Percentiles rank a stretch among this genome's conserved stretches.
Conservation (phyloP, 2,113 vertebrate species). For the Carassius gibelio region DNA sequence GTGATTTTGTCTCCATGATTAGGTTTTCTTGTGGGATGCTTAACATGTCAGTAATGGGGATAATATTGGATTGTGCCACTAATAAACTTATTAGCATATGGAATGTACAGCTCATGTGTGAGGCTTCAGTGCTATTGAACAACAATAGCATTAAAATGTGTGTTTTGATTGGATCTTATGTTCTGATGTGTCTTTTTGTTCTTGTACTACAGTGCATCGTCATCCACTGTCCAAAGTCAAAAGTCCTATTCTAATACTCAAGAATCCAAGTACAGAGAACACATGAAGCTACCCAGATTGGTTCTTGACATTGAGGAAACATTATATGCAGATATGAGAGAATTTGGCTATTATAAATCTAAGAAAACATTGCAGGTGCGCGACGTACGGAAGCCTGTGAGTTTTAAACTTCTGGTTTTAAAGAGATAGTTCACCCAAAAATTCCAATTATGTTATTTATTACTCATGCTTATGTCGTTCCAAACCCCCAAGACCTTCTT, state of each 20-base stretch:
- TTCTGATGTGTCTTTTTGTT: neutral
- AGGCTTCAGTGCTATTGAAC: neutral
- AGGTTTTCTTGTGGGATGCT: neutral
- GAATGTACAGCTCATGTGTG: neutral
- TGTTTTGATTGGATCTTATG: too few relatives aligned
- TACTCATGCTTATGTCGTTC: too few relatives aligned
- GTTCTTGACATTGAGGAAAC: neutral
- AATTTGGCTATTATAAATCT: neutral
- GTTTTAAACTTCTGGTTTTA: too few relatives aligned
- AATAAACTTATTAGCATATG: neutral
- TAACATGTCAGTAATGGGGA: neutral
- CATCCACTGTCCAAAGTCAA: too few relatives aligned
- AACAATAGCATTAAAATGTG: neutral
- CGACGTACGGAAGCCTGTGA: neutral
- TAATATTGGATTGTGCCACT: neutral
- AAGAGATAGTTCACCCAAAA: too few relatives aligned
- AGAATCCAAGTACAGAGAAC: neutral
- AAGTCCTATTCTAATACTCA: neutral
- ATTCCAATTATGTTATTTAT: too few relatives aligned
- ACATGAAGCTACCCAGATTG: neutral
- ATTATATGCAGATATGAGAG: neutral
- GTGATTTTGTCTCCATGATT: neutral
- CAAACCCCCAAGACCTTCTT: too few relatives aligned
- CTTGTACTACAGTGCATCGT: neutral
- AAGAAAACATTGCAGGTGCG: neutral